Percentiles rank a stretch among this genome's conserved stretches.
These are phyloP conservation scores for Seriola quinqueradiata DNA, from an alignment of 2,113 vertebrate species.

Conservation along the genomic window DNA sequence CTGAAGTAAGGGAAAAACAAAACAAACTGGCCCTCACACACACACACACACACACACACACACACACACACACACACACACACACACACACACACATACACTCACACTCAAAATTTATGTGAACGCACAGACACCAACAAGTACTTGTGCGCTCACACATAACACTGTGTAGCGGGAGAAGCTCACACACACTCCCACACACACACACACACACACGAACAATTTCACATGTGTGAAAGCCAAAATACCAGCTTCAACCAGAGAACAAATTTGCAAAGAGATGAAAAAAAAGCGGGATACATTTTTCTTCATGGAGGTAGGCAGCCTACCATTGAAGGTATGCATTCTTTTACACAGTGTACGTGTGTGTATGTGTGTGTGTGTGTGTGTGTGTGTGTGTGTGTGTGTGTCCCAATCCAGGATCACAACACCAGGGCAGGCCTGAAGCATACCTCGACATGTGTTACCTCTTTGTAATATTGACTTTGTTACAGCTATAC, in stretches of 20 bases:
- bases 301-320: conserved; percentile 61
- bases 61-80: conserved; percentile 54
- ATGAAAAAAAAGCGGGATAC: conserved; percentile 39
- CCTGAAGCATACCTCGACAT: conserved; percentile 84
- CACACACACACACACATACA: conserved; percentile 53
- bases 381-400: conserved; percentile 51
- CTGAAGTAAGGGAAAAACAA: conserved; percentile 91
- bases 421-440: conserved; percentile 77
- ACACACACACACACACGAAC: conserved; percentile 36
- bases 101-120: conserved; percentile 64
- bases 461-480: conserved; percentile 86
- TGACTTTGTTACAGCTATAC: conserved; percentile 85
- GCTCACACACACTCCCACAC: conserved; percentile 11
- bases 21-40: conserved; percentile 82
- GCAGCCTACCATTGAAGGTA: conserved; percentile 50
- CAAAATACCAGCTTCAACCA: conserved; percentile 55
- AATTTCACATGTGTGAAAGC: conserved; percentile 56
- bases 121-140: conserved; percentile 65
- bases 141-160: conserved; percentile 48
- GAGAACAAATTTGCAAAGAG: conserved; percentile 63
- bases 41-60: conserved; percentile 60
- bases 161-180: conserved; percentile 37
- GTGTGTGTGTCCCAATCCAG: conserved; percentile 63
- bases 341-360: conserved; percentile 60
- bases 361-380: conserved; percentile 47